Conservation (phyloP, 2,113 vertebrate species). For the Corythoichthys intestinalis region DNA sequence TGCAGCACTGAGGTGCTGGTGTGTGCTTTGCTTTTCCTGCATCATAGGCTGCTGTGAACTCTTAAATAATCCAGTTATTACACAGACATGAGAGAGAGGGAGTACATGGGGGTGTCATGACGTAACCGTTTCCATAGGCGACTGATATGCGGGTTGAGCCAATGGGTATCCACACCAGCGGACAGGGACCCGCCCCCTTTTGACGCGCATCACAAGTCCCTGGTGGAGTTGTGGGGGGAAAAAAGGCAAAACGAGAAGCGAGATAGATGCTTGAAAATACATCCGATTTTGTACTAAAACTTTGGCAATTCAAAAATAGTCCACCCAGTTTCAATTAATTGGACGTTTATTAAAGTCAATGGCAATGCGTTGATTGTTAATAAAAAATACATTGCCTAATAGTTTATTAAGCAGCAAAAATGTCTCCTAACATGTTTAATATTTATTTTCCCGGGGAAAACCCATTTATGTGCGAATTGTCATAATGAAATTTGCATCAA, state of each 20-base stretch:
- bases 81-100: conserved; percentile 46
- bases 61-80: conserved; percentile 60
- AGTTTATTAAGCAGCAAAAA: no score
- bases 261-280: not conserved
- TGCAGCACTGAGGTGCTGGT: conserved; percentile 23
- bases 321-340: no score
- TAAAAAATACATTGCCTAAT: no score
- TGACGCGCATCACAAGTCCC: conserved; percentile 70
- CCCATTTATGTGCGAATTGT: no score
- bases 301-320: no score
- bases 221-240: conserved; percentile 55
- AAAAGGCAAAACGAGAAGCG: conserved; percentile 21
- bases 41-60: conserved; percentile 29
- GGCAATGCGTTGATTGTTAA: no score
- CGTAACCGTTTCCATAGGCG: conserved; percentile 76
- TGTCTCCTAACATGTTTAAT: no score
- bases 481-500: not conserved
- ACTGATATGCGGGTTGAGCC: conserved; percentile 68
- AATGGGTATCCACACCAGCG: conserved; percentile 69
- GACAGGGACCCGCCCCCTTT: conserved; percentile 60
- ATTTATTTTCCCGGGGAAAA: no score
- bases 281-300: conserved; percentile 36
- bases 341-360: no score
- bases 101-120: conserved; percentile 52
- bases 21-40: conserved; percentile 19